Percentiles rank a stretch among this genome's conserved stretches.
phyloP scores from a whole-genome alignment of 2,888 invertebrate genomes.

The Trachelus iudaicus region DNA sequence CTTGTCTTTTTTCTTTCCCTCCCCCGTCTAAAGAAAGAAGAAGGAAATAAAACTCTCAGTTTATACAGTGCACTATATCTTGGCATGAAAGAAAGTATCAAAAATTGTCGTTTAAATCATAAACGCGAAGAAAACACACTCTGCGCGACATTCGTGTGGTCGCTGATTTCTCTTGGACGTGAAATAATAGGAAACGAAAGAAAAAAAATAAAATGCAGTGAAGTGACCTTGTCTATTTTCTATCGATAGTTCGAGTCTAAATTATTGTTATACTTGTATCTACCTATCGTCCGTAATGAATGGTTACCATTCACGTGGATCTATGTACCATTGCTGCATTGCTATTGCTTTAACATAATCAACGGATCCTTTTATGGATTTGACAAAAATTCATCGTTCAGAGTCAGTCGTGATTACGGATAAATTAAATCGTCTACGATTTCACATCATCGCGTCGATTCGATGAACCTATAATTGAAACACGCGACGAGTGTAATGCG shows the following conservation, averaged over 20 bases:
- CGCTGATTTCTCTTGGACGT: not conserved
- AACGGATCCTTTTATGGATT: slow-evolving; percentile 27
- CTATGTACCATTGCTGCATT: slow-evolving; percentile 46
- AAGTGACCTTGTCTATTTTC: slow-evolving; percentile 61
- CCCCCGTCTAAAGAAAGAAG: not conserved
- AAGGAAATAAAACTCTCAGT: not conserved
- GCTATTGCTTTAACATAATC: slow-evolving; percentile 42
- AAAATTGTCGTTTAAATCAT: not conserved
- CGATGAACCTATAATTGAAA: slow-evolving; percentile 2
- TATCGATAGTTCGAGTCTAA: slow-evolving; percentile 60
- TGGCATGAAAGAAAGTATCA: not conserved
- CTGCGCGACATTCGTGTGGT: not conserved
- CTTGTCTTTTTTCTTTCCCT: not conserved
- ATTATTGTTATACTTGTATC: slow-evolving; percentile 59
- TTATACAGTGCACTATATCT: not conserved
- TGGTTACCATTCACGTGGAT: slow-evolving; percentile 49
- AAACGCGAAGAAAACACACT: not conserved
- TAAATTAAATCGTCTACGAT: slow-evolving; percentile 1
- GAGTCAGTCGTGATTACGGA: slow-evolving; percentile 1
- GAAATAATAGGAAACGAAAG: slow-evolving; percentile 26
- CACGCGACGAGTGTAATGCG: slow-evolving; percentile 4
- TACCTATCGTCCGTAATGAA: slow-evolving; percentile 52
- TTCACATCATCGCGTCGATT: not conserved
- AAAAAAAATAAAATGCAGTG: slow-evolving; percentile 48
- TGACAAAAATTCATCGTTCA: slow-evolving; percentile 1